Base-by-base conservation (phyloP, 2,113 vertebrate species). In the Pedetes capensis region DNA sequence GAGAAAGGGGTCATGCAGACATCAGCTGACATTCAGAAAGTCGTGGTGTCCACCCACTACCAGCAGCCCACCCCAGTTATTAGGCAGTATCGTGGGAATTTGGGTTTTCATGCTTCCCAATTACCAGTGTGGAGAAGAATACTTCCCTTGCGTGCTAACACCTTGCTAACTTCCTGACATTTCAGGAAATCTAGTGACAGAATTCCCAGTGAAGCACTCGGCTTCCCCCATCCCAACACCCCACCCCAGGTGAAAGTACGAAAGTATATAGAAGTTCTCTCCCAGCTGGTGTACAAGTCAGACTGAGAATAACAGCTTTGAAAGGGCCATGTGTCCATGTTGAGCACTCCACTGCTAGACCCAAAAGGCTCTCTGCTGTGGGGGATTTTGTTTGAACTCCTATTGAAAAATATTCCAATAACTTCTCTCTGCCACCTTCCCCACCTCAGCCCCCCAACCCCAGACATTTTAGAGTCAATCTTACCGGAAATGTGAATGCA, bases 21-120 rank as follows among this genome's bases (percentile, higher is more conserved):
- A 25, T 95, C 74, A 10, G 80, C 32, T n/a, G 95, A 90, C 59
- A 37, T 88, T 87, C 92, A 61, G 63, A 57, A 97, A 94, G 97
- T 85, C 51, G 64, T 59, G 87, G 20, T 76, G 82, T 76, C 53
- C 84, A 90, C 72, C 47, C 59, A 71, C 37, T 29, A 10, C 27
- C 57, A 32, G 0, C 72, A 49, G 23, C 78, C 37, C 79, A 64
- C 47, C 86, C 89, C 0, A 22, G 14, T 89, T 91, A 75, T 86
- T 86, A 2, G 95, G 90, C 23, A 0, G 81, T 64, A 69, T 81
- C 16, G 0, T 51, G 20, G 37, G 89, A 97, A 95, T 96, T 74
- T 87, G 88, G 80, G 59, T 87, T 87, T 88, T 57, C 90, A 75
- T 12, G 79, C 59, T 90, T 90, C 85, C 82, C 96, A 83, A 29